phyloP scores from a whole-genome alignment of 2,113 vertebrate species.

The Oreotrochilus melanogaster region DNA sequence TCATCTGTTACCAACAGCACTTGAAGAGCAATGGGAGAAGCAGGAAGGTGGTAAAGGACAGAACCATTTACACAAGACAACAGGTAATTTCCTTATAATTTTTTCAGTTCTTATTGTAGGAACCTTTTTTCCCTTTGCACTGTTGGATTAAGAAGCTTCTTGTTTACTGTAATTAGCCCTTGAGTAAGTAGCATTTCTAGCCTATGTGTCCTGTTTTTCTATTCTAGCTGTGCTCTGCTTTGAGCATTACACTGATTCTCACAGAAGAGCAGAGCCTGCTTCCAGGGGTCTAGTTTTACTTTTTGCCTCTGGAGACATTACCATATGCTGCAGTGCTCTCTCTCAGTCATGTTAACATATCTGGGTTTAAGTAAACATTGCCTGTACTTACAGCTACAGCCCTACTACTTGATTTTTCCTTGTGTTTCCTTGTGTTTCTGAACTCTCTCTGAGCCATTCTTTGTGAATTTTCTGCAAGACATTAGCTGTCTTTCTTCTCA shows the following conservation, averaged over 20 bases:
- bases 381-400: background rate
- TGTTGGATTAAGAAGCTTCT: background rate
- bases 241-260: background rate
- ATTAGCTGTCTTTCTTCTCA: background rate
- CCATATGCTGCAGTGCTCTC: background rate
- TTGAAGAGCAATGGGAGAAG: background rate
- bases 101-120: background rate
- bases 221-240: background rate
- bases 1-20: background rate
- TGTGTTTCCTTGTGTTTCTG: background rate
- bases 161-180: background rate
- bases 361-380: background rate
- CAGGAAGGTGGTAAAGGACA: background rate
- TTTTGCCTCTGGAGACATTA: background rate
- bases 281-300: background rate
- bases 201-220: background rate
- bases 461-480: background rate
- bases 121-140: background rate
- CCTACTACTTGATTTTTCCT: background rate
- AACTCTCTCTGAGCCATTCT: background rate
- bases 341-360: background rate
- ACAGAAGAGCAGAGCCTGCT: background rate
- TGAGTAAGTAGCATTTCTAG: background rate
- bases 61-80: background rate
- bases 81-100: slow-evolving; percentile 1